Conservation (phyloP, 2,888 invertebrate species). For the Camponotus fellah region DNA sequence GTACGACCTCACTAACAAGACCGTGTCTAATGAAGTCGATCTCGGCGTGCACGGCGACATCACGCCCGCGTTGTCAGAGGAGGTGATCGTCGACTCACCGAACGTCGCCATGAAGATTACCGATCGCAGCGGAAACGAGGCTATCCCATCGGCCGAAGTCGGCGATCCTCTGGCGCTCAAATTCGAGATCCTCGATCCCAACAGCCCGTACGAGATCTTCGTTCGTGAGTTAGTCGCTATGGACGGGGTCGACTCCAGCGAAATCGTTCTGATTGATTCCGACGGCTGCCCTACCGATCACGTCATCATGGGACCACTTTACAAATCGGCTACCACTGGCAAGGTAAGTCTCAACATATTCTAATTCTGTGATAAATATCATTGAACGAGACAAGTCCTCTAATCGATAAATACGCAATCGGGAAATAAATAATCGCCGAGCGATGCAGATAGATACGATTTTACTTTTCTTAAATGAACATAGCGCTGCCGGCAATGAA, state of each 20-base stretch:
- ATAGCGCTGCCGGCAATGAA: conserved; percentile 4
- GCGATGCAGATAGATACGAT: background rate
- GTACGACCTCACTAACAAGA: conserved; percentile 97
- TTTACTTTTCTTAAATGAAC: background rate
- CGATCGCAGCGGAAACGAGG: conserved; percentile 93
- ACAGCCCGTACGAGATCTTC: conserved; percentile 98
- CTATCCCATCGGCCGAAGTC: conserved; percentile 95
- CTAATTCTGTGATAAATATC: background rate
- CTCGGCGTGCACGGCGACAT: conserved; percentile 96
- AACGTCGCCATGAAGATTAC: conserved; percentile 98
- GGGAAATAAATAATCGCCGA: background rate
- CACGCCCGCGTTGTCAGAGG: conserved; percentile 94
- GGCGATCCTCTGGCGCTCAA: conserved; percentile 96
- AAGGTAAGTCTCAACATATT: conserved; percentile 88
- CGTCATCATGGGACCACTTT: conserved; percentile 97
- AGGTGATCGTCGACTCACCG: conserved; percentile 97
- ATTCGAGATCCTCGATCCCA: conserved; percentile 96
- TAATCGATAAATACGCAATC: background rate
- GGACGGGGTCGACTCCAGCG: conserved; percentile 97
- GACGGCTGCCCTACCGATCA: conserved; percentile 97
- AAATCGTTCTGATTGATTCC: conserved; percentile 96
- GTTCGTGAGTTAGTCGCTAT: conserved; percentile 97
- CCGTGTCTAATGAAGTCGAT: conserved; percentile 96
- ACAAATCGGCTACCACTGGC: conserved; percentile 92
- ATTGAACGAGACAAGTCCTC: background rate